Evolutionary conservation across 1,140 invertebrate species (phyloP), one percentile per base, ranked within the genome.

Genomic region (Philaenus spumarius): DNA sequence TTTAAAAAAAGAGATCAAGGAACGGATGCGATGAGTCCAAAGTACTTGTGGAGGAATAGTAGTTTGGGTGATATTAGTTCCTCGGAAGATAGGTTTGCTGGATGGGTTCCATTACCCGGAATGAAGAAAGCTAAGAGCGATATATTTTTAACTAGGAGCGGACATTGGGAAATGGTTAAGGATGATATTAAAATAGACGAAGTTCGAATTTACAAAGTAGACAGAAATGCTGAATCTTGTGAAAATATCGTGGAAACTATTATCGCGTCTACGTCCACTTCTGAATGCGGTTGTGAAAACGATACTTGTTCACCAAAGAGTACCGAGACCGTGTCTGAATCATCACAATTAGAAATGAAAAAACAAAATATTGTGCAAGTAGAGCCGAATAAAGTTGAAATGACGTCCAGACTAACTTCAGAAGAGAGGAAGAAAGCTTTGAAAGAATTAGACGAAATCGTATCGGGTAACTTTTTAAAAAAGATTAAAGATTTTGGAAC

Each of bases 391-490:
- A 43, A 12, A 54, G 42, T 30, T 26, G 42, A 34, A 15, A 24
- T n/a, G 52, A 47, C 30, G 4, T 42, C 20, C 9, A 69, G 64
- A 39, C 39, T 78, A 47, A 75, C 71, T 12, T 68, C 75, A 46
- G 69, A 72, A 59, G 79, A 81, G 65, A 71, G 75, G 64, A 61
- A 73, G 34, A 71, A 75, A 61, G 73, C 78, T 23, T 64, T 79
- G 2, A 78, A 75, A 64, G 73, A 80, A 63, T 67, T 81, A 12
- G 75, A 78, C 62, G 77, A 80, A 63, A 68, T 69, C 6, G 64
- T 68, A 9, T 61, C 45, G 17, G 60, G 63, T 39, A 55, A 19
- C 20, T 55, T 55, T n/a, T 30, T 60, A 23, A 60, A 55, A 55
- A 60, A 56, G 17, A 60, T 60, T 14, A 22, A 39, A 15, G 59